These are phyloP conservation scores for Mus minutoides DNA, from an alignment of 2,797 vertebrate species.

Conservation along the genomic window DNA sequence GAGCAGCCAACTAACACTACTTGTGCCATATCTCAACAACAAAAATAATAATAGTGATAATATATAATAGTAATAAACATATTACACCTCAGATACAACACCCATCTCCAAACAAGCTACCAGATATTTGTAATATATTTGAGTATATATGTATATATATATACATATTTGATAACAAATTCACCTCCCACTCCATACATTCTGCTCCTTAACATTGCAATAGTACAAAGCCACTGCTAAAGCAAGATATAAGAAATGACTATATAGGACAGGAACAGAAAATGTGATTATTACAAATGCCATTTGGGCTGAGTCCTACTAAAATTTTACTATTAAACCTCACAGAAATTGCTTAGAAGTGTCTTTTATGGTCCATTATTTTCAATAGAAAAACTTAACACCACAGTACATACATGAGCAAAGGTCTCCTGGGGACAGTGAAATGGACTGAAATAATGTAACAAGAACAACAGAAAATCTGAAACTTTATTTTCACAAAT, in stretches of 20 bases:
- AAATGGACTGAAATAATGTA: background rate
- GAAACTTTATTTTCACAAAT: background rate
- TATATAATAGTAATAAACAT: background rate
- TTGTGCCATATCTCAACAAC: background rate
- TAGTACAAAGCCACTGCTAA: background rate
- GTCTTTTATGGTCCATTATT: background rate
- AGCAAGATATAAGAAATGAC: constrained; percentile 24
- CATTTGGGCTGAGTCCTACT: background rate
- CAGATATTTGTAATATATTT: background rate
- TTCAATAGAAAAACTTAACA: constrained; percentile 11
- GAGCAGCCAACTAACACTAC: background rate
- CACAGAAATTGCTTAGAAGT: constrained; percentile 17
- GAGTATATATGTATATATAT: background rate
- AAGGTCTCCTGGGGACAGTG: background rate
- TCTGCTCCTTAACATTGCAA: constrained; percentile 1
- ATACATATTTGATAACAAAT: constrained; percentile 20
- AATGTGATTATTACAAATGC: background rate
- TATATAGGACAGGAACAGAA: background rate
- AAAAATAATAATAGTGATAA: background rate
- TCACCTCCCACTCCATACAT: background rate
- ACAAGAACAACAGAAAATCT: constrained; percentile 15
- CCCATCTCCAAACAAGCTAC: constrained; percentile 12
- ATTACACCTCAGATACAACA: background rate
- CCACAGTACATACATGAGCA: background rate
- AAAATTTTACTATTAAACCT: constrained; percentile 36